Conservation (phyloP, 1,140 invertebrate genomes). For the Coelopa frigida region DNA sequence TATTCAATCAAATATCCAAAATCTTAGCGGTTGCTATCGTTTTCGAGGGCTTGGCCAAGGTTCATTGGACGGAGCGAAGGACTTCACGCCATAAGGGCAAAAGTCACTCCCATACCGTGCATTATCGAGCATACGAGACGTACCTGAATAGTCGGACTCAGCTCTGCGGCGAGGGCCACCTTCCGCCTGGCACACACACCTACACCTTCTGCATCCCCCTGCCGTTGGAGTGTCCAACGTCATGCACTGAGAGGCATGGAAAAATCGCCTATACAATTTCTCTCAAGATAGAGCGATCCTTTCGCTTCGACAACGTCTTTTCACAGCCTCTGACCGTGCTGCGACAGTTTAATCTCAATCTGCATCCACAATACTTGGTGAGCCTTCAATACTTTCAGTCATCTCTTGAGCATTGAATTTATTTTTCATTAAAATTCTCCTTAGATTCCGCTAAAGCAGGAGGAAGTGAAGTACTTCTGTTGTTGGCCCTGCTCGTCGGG, state of each 20-base stretch:
- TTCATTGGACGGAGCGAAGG: slow-evolving; percentile 23
- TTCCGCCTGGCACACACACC: slow-evolving; percentile 25
- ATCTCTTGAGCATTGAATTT: too few relatives aligned
- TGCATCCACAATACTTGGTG: slow-evolving; percentile 41
- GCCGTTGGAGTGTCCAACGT: slow-evolving; percentile 55
- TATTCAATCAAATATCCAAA: too few relatives aligned
- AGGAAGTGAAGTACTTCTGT: slow-evolving; percentile 23
- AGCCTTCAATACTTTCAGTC: background rate
- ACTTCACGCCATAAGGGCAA: too few relatives aligned
- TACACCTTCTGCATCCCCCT: slow-evolving; percentile 40
- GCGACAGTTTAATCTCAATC: slow-evolving; percentile 65
- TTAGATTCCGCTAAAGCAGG: slow-evolving; percentile 14
- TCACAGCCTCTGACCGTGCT: slow-evolving; percentile 65
- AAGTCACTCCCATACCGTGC: too few relatives aligned
- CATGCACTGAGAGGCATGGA: slow-evolving; percentile 63
- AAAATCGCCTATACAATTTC: slow-evolving; percentile 61
- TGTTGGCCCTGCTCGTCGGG: slow-evolving; percentile 30
- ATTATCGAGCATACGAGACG: slow-evolving; percentile 18
- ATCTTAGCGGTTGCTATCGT: slow-evolving; percentile 24
- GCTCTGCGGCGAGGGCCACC: slow-evolving; percentile 20
- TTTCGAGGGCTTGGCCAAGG: slow-evolving; percentile 28
- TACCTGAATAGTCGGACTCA: slow-evolving; percentile 22
- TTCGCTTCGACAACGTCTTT: slow-evolving; percentile 64
- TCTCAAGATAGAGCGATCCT: slow-evolving; percentile 58
- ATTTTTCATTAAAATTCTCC: background rate